Conservation (phyloP, 2,113 vertebrate genomes). For the Miniopterus natalensis region DNA sequence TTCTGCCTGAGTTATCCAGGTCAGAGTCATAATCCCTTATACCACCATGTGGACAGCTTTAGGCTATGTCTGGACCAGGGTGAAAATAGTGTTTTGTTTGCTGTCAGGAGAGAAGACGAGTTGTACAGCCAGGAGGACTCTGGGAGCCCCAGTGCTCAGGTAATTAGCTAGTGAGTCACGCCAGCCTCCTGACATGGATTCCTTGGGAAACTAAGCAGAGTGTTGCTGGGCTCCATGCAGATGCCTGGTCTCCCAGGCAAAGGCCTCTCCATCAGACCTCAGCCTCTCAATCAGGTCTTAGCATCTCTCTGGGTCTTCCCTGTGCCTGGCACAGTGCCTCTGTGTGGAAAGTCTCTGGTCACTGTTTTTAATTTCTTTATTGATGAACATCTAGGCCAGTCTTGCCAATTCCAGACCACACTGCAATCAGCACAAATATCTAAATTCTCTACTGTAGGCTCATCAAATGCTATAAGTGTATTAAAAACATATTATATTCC, state of each 20-base stretch:
- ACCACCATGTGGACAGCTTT: conserved; percentile 71
- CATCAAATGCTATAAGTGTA: not conserved
- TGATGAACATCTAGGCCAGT: not conserved
- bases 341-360: not conserved
- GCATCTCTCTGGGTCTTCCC: not conserved
- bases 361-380: not conserved
- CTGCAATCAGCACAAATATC: not conserved
- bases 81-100: conserved; percentile 69
- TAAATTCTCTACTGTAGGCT: not conserved
- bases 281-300: not conserved
- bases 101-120: conserved; percentile 57
- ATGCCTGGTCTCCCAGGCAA: not conserved
- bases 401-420: not conserved
- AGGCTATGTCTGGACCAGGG: conserved; percentile 73
- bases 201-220: conserved; percentile 33
- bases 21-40: conserved; percentile 66
- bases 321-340: not conserved
- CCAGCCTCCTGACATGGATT: not conserved
- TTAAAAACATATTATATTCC: not conserved
- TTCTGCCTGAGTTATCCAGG: conserved; percentile 68
- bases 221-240: not conserved
- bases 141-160: conserved; percentile 62
- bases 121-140: conserved; percentile 70
- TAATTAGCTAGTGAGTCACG: conserved; percentile 74
- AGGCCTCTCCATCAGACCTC: not conserved